Base-by-base conservation (phyloP, 2,888 invertebrate species). In the Muscina levida region DNA sequence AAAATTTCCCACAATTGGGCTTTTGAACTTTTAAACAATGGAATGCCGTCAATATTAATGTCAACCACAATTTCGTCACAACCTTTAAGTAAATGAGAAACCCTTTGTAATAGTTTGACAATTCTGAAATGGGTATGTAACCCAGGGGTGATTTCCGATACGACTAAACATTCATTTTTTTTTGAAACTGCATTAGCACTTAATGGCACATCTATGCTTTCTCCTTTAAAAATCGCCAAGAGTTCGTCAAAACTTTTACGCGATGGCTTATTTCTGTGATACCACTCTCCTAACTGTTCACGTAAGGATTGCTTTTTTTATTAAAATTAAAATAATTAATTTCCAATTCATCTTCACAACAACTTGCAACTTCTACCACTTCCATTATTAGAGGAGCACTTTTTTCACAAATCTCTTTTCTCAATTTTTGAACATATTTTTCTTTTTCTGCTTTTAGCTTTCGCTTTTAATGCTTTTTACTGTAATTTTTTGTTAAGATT, bases 281-380 rank as follows among this genome's bases (percentile, higher is more conserved):
- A 72, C 72, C 72, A 72, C 24, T 39, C 46, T 65, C 62, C 62
- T 51, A 65, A 72, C 62, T 72, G 8, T 48, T 72, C 62, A 72
- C 72, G 62, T 51, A 72, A 72, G 56, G 51, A 39, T 26, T 51
- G 46, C 6, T 53, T 31, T 72, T 48, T 48, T 48, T 17, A 48
- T 48, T 48, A 48, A 15, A 48, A 48, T 17, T 17, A 48, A 48
- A 48, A 48, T 48, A 48, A 17, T 48, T 48, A n/a, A 48, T 48
- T n/a, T 48, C 48, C 11, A 48, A 4, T 8, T 44, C 44, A 44
- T 44, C 44, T 44, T 44, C 44, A 44, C 13, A 44, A 44, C 6
- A 44, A 46, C 26, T 66, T 66, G 6, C 46, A 48, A 46, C 10
- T 59, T 59, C 42, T 39, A 59, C 37, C 37, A 39, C 68, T 53